Conservation (phyloP, 2,797 vertebrate species). For the Trematomus bernacchii region DNA sequence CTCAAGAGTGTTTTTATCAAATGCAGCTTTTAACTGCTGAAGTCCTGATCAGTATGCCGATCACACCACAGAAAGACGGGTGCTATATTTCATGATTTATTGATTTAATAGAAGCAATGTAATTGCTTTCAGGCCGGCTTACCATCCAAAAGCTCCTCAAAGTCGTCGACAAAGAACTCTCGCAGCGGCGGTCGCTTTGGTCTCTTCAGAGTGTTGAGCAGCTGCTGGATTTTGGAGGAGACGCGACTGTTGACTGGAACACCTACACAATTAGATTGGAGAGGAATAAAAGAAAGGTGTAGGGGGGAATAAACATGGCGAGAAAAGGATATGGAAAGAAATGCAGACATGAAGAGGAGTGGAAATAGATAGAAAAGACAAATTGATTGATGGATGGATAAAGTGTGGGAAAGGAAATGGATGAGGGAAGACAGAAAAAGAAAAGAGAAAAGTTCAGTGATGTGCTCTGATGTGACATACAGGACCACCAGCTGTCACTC, state of each 20-base stretch:
- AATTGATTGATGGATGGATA: constrained; percentile 51
- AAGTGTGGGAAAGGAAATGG: constrained; percentile 33
- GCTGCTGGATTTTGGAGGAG: constrained; percentile 98
- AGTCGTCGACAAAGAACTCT: constrained; percentile 97
- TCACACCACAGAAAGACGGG: constrained; percentile 4
- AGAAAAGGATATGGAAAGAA: constrained; percentile 29
- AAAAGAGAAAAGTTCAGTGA: constrained; percentile 49
- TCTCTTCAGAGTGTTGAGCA: constrained; percentile 96
- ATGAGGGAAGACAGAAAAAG: constrained; percentile 41
- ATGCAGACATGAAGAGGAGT: constrained; percentile 14
- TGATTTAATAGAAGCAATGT: constrained; percentile 33
- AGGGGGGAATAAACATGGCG: constrained; percentile 31
- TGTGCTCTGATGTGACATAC: constrained; percentile 40
- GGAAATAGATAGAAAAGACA: constrained; percentile 17
- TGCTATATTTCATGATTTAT: constrained; percentile 35
- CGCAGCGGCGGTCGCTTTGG: constrained; percentile 95
- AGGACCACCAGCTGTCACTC: constrained; percentile 66
- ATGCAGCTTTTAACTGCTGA: background rate
- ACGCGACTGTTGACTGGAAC: constrained; percentile 97
- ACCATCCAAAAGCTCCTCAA: constrained; percentile 96
- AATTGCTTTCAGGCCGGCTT: constrained; percentile 61
- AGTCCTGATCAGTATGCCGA: constrained; percentile 17
- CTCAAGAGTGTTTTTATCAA: background rate
- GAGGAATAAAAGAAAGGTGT: constrained; percentile 44
- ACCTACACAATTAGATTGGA: constrained; percentile 82